phyloP scores from a whole-genome alignment of 2,113 vertebrate species.

The Tapirus terrestris region DNA sequence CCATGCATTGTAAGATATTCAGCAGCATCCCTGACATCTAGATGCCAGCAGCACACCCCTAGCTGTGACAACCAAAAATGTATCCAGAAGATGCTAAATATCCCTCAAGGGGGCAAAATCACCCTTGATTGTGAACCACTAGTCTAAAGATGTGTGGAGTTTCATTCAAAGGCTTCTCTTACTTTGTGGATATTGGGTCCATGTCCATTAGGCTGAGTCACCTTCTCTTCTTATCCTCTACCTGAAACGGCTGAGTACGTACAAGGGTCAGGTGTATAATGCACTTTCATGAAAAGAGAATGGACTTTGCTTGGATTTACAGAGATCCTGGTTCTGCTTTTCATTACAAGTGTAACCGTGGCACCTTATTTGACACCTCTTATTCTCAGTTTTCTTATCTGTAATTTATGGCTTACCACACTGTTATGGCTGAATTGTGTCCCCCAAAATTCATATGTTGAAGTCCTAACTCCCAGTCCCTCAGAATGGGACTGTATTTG shows the following conservation, averaged over 20 bases:
- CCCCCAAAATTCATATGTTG: background rate
- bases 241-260: background rate
- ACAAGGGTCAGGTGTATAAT: background rate
- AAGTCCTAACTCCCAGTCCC: background rate
- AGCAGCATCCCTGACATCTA: background rate
- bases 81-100: slow-evolving; percentile 39
- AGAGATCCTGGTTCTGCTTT: background rate
- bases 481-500: background rate
- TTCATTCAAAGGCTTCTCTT: background rate
- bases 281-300: slow-evolving; percentile 17
- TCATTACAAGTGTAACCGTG: background rate
- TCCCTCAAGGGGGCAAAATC: background rate
- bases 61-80: background rate
- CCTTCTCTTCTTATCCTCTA: background rate
- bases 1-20: background rate
- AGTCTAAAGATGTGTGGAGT: background rate
- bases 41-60: background rate
- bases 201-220: background rate
- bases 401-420: background rate
- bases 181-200: background rate
- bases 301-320: background rate
- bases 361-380: background rate
- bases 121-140: background rate
- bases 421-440: background rate
- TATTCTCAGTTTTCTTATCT: background rate